Conservation (phyloP, 2,113 vertebrate species). For the Pollimyrus isidori region DNA sequence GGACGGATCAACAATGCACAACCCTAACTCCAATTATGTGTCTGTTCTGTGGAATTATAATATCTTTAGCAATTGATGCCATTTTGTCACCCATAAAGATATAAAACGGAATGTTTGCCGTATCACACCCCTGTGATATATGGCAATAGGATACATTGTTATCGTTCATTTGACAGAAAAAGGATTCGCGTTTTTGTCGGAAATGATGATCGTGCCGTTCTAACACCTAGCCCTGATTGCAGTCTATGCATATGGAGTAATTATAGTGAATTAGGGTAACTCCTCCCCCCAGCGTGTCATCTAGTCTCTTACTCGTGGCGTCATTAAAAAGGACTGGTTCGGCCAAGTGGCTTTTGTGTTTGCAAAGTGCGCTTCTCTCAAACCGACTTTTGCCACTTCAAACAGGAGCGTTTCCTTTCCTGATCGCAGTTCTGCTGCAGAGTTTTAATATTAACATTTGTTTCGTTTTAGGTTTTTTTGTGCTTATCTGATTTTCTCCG, state of each 20-base stretch:
- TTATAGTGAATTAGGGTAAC: background rate
- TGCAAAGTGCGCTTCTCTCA: conserved; percentile 41
- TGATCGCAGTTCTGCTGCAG: background rate
- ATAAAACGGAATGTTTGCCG: no score
- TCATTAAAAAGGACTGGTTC: conserved; percentile 36
- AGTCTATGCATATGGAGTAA: background rate
- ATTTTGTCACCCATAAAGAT: background rate
- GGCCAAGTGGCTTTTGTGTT: conserved; percentile 33
- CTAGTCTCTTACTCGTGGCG: background rate
- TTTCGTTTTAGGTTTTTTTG: background rate
- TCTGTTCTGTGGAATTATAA: background rate
- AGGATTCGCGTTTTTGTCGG: background rate
- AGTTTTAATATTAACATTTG: background rate
- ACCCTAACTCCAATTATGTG: background rate
- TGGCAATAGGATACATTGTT: no score
- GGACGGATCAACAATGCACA: background rate
- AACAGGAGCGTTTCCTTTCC: background rate
- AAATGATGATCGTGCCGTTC: background rate
- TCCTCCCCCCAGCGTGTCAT: background rate
- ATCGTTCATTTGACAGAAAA: background rate
- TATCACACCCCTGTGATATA: no score
- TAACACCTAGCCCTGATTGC: background rate
- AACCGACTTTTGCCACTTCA: conserved; percentile 19
- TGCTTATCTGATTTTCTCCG: background rate
- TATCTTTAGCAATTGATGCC: background rate